Evolutionary conservation across 2,888 invertebrate species (phyloP).

Genomic region (Panzeria rudis): DNA sequence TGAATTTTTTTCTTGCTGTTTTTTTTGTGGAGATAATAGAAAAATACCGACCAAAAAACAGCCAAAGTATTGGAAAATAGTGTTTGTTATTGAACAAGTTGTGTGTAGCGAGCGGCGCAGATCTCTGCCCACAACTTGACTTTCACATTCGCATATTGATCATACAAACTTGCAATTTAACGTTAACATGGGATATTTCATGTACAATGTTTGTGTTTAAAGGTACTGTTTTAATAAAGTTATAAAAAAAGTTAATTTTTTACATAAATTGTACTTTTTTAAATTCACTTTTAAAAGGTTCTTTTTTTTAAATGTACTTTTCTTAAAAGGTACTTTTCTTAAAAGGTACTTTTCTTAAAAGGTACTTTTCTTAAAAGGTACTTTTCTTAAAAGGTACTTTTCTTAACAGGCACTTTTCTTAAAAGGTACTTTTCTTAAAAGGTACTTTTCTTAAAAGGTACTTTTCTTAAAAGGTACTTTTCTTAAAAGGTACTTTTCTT

Average conservation of each 20-base stretch:
- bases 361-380: no score
- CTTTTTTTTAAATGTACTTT: background rate
- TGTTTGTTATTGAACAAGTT: conserved; percentile 35
- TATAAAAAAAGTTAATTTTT: no score
- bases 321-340: background rate
- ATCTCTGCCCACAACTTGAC: conserved; percentile 54
- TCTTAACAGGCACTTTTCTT: no score
- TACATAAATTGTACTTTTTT: no score
- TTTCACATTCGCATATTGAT: conserved; percentile 39
- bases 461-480: no score
- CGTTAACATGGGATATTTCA: conserved; percentile 6
- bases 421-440: no score
- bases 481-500: no score
- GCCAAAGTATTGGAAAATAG: conserved; percentile 44
- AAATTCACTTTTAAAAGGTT: background rate
- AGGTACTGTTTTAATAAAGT: background rate
- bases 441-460: no score
- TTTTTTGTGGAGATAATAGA: conserved; percentile 48
- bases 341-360: no score
- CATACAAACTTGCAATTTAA: background rate
- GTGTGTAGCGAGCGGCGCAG: conserved; percentile 6
- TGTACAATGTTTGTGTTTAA: background rate
- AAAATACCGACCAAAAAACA: conserved; percentile 54
- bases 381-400: no score
- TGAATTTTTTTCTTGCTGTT: background rate